These are phyloP conservation scores for Platerodrilus igneus DNA, from an alignment of 2,888 invertebrate species.

Conservation along the genomic window DNA sequence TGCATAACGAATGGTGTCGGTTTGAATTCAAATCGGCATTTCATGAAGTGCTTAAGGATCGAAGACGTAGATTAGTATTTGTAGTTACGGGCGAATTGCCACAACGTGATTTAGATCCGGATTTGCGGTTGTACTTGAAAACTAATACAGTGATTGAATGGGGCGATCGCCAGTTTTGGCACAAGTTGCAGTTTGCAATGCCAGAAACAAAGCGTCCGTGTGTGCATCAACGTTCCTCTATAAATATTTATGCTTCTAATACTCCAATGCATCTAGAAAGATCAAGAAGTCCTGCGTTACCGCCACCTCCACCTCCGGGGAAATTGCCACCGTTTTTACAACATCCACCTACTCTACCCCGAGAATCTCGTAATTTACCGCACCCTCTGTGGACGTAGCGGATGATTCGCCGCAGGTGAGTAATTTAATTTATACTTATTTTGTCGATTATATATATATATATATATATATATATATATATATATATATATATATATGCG, in stretches of 20 bases:
- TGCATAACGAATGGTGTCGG: conserved; percentile 92
- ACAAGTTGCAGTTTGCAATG: conserved; percentile 87
- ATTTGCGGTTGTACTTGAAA: conserved; percentile 83
- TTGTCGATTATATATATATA: too few species aligned
- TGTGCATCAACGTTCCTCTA: conserved; percentile 62
- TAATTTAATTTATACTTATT: background rate
- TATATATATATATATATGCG: too few species aligned
- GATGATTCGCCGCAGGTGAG: conserved; percentile 64
- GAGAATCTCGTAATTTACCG: conserved; percentile 55
- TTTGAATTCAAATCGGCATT: conserved; percentile 93
- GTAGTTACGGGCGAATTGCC: conserved; percentile 87
- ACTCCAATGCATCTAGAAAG: conserved; percentile 46
- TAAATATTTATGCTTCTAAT: conserved; percentile 68
- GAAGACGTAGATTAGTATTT: conserved; percentile 81
- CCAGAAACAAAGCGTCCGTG: conserved; percentile 68
- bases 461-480: too few species aligned
- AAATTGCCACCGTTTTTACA: conserved; percentile 57
- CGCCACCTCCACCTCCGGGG: conserved; percentile 56
- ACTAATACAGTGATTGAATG: conserved; percentile 89
- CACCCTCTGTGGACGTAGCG: conserved; percentile 79
- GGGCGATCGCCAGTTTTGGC: conserved; percentile 96
- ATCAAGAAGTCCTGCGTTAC: conserved; percentile 57
- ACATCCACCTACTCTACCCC: conserved; percentile 48
- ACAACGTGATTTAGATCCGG: conserved; percentile 83
- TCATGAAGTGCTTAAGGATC: conserved; percentile 83